Evolutionary conservation across 2,888 invertebrate species (phyloP).

Genomic region (Rotaria socialis): DNA sequence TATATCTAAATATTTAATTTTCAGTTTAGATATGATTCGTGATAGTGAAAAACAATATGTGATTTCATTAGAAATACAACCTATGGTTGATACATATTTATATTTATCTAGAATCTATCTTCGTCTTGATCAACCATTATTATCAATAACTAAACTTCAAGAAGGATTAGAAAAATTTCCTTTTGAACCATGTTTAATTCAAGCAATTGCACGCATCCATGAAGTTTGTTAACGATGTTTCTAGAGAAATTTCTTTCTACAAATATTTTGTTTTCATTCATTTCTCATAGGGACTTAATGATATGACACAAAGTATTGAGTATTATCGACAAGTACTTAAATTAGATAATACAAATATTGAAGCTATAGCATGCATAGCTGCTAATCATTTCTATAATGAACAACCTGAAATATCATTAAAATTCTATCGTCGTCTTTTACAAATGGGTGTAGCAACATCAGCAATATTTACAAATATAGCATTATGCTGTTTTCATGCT

Average conservation of each 20-base stretch:
- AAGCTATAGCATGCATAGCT: slow-evolving; percentile 92
- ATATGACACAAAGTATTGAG: slow-evolving; percentile 56
- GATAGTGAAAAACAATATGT: slow-evolving; percentile 85
- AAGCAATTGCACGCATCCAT: slow-evolving; percentile 64
- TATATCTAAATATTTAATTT: background rate
- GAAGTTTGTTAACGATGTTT: slow-evolving; percentile 59
- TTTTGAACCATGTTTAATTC: slow-evolving; percentile 69
- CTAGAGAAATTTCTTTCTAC: background rate
- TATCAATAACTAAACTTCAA: slow-evolving; percentile 79
- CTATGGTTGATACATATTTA: slow-evolving; percentile 71
- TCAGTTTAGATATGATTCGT: slow-evolving; percentile 75
- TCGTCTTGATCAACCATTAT: slow-evolving; percentile 82
- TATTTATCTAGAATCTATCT: slow-evolving; percentile 75
- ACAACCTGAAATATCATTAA: slow-evolving; percentile 89
- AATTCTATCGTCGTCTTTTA: slow-evolving; percentile 86
- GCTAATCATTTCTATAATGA: slow-evolving; percentile 93
- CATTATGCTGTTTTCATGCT: slow-evolving; percentile 89
- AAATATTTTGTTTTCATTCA: background rate
- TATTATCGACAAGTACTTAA: slow-evolving; percentile 66
- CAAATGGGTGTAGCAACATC: slow-evolving; percentile 87
- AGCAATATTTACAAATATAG: slow-evolving; percentile 85
- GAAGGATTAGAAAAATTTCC: slow-evolving; percentile 79
- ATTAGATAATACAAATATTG: slow-evolving; percentile 86
- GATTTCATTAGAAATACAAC: slow-evolving; percentile 75
- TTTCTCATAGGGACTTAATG: slow-evolving; percentile 54